These are phyloP conservation scores for Oscheius sp. DNA, from an alignment of 1,140 invertebrate genomes.

Conservation along the genomic window DNA sequence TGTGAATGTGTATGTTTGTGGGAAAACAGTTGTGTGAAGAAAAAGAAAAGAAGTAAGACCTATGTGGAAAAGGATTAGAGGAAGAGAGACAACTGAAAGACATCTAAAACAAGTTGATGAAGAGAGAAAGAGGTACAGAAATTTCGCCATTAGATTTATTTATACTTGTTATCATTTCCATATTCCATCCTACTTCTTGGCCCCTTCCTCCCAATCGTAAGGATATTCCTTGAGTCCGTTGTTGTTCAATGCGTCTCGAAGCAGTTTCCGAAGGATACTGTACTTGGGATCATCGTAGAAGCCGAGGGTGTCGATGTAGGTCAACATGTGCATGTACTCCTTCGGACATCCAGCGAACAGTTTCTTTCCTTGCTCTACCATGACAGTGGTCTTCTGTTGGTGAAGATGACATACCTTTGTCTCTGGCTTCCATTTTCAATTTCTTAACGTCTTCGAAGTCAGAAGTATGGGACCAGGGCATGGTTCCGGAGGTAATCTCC, in stretches of 20 bases:
- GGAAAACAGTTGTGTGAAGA: no score
- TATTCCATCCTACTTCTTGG: neutral
- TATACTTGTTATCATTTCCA: no score
- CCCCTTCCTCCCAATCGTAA: conserved; percentile 30
- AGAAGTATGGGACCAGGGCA: conserved; percentile 4
- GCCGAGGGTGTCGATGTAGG: conserved; percentile 26
- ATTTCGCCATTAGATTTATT: no score
- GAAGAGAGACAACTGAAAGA: no score
- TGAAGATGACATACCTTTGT: neutral
- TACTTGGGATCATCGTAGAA: conserved; percentile 29
- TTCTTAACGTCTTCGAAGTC: conserved; percentile 13
- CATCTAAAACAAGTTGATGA: no score
- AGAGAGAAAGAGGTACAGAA: no score
- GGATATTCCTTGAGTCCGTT: conserved; percentile 33
- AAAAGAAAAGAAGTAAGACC: no score
- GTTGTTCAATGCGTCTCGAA: conserved; percentile 1
- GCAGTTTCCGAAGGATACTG: conserved; percentile 1
- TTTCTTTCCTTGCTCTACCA: conserved; percentile 27
- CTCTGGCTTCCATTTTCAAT: neutral
- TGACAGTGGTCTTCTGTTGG: neutral
- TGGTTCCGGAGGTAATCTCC: conserved; percentile 14
- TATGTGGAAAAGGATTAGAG: no score
- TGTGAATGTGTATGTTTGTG: no score
- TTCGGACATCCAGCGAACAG: conserved; percentile 36
- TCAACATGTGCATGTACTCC: conserved; percentile 37